Percentiles rank a stretch among this genome's conserved stretches.
These are phyloP conservation scores for Erinaceus europaeus DNA, from an alignment of 2,113 vertebrate genomes.

Conservation along the genomic window DNA sequence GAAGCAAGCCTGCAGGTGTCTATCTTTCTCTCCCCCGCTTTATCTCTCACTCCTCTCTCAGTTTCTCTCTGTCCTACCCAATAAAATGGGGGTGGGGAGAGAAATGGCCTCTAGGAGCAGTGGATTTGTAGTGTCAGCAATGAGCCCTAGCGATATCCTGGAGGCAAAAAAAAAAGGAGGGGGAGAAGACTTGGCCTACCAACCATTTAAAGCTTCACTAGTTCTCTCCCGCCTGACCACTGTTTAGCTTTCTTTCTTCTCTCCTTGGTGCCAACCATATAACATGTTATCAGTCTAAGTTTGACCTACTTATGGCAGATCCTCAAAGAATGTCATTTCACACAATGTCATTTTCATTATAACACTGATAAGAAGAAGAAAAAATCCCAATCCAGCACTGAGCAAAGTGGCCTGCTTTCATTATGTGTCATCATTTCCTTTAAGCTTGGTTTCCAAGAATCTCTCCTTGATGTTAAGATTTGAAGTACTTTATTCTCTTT, in stretches of 20 bases:
- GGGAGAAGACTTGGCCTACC: background rate
- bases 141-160: no score
- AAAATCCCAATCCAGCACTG: no score
- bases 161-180: no score
- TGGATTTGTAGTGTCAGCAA: no score
- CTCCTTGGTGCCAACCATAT: background rate
- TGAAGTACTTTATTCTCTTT: background rate
- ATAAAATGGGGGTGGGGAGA: no score
- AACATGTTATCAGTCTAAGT: accelerated
- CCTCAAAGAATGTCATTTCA: background rate
- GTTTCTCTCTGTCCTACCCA: no score
- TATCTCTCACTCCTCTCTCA: no score
- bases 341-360: no score
- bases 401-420: background rate
- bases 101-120: no score
- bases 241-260: background rate
- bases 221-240: accelerated
- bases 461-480: background rate
- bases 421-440: background rate
- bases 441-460: background rate
- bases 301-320: background rate
- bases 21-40: no score
- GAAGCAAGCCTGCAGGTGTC: no score
- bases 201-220: background rate
- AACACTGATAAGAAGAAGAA: background rate